Conservation (phyloP, 2,797 vertebrate species). For the Octomys mimax region DNA sequence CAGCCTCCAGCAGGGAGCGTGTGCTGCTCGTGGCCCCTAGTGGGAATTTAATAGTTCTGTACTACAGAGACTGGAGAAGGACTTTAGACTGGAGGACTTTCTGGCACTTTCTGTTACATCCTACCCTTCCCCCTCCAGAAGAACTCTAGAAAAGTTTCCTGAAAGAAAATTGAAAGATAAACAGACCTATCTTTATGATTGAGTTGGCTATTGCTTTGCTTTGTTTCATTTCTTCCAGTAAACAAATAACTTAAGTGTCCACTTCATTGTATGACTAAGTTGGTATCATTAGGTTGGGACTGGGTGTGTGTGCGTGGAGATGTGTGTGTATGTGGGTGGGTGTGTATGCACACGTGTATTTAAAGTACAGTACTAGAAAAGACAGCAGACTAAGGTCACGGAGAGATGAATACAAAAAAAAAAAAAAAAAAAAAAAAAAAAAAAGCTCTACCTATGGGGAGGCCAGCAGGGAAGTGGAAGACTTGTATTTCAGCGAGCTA, state of each 20-base stretch:
- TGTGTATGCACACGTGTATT: conserved; percentile 75
- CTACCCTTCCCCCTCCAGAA: not conserved
- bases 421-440: not conserved
- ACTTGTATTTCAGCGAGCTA: conserved; percentile 70
- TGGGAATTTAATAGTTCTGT: conserved; percentile 75
- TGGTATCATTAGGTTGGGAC: conserved; percentile 80
- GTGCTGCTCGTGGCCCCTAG: conserved; percentile 86
- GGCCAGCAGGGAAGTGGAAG: conserved; percentile 82
- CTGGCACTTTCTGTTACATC: conserved; percentile 80
- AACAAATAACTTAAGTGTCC: conserved; percentile 80
- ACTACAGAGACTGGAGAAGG: conserved; percentile 73
- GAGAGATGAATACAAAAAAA: conserved; percentile 64
- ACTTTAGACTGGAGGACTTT: conserved; percentile 86
- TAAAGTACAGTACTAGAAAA: conserved; percentile 78
- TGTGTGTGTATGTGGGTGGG: conserved; percentile 46
- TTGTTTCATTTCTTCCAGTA: conserved; percentile 81
- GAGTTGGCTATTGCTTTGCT: conserved; percentile 74
- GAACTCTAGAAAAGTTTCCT: conserved; percentile 65
- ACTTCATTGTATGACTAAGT: conserved; percentile 83
- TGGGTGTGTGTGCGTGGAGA: conserved; percentile 76
- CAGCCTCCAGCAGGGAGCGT: conserved; percentile 34
- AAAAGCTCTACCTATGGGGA: not conserved
- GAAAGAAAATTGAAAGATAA: conserved; percentile 66
- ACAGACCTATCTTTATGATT: conserved; percentile 67
- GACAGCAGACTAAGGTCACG: conserved; percentile 61